phyloP scores from a whole-genome alignment of 64 coral and sea anemone genomes.

The Acropora yongei region DNA sequence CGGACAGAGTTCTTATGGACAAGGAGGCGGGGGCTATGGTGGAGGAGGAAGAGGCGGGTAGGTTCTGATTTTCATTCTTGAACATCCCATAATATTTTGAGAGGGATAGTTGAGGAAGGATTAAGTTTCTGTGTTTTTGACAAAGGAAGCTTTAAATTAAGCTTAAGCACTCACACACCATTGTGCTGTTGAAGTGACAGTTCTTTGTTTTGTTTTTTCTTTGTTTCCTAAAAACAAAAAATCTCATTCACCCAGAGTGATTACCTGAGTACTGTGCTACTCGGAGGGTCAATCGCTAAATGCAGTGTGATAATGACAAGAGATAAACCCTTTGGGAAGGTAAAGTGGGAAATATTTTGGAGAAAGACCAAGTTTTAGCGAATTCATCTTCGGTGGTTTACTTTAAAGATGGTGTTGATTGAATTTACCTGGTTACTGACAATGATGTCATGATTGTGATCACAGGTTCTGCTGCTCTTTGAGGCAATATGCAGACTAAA shows the following conservation, averaged over 20 bases:
- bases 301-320: too few relatives aligned
- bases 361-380: too few relatives aligned
- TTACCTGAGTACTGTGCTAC: too few relatives aligned
- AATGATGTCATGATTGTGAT: constrained; percentile 40
- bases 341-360: too few relatives aligned
- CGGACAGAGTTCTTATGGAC: constrained; percentile 59
- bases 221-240: too few relatives aligned
- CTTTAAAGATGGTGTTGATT: neutral
- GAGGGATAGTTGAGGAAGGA: neutral
- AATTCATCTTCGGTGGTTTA: neutral
- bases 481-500: constrained; percentile 2
- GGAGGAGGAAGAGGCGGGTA: constrained; percentile 88
- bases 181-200: too few relatives aligned
- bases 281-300: too few relatives aligned
- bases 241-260: too few relatives aligned
- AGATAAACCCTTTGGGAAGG: too few relatives aligned
- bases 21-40: constrained; percentile 30
- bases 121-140: neutral
- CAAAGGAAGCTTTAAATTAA: neutral
- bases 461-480: constrained; percentile 41
- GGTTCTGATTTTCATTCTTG: constrained; percentile 37
- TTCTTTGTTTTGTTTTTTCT: too few relatives aligned
- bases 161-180: too few relatives aligned
- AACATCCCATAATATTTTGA: neutral
- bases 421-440: constrained; percentile 46